A percentile compares a stretch with the other conserved stretches of the same genome.
Conservation (phyloP, 2,113 vertebrate species). For the Sterrhoptilus dennistouni region DNA sequence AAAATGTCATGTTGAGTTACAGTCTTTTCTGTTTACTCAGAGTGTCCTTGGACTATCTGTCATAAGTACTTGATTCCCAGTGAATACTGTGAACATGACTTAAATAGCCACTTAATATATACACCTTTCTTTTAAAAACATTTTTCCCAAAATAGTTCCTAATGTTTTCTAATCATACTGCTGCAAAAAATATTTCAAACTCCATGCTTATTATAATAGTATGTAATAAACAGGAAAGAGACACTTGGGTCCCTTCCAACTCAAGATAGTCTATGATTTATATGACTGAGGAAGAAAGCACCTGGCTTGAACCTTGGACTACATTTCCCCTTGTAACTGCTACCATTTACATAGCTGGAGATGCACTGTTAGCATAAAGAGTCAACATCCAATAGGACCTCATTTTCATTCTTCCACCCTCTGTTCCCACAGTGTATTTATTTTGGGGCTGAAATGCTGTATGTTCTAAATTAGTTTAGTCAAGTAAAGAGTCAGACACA, state of each 20-base stretch:
- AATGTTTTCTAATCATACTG: not conserved
- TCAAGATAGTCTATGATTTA: not conserved
- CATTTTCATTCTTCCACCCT: not conserved
- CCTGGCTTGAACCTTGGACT: not conserved
- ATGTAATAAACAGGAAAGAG: not conserved
- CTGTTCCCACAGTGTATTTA: not conserved
- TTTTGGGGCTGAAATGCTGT: not conserved
- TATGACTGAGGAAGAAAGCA: not conserved
- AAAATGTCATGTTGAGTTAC: not conserved
- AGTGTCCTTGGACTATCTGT: not conserved
- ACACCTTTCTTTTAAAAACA: not conserved
- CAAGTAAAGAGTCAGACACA: not conserved
- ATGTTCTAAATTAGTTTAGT: not conserved
- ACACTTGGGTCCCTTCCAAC: not conserved
- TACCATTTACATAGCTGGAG: not conserved
- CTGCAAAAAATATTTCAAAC: not conserved
- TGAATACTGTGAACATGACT: not conserved
- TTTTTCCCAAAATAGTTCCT: not conserved
- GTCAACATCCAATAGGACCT: not conserved
- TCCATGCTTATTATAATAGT: not conserved
- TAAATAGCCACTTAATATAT: not conserved
- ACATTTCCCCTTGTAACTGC: not conserved
- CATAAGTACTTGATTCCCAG: not conserved
- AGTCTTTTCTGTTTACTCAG: not conserved
- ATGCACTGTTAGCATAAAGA: not conserved